Percentiles rank a stretch among this genome's conserved stretches.
Evolutionary conservation across 2,113 vertebrate species (phyloP).

Genomic region (Tautogolabrus adspersus): DNA sequence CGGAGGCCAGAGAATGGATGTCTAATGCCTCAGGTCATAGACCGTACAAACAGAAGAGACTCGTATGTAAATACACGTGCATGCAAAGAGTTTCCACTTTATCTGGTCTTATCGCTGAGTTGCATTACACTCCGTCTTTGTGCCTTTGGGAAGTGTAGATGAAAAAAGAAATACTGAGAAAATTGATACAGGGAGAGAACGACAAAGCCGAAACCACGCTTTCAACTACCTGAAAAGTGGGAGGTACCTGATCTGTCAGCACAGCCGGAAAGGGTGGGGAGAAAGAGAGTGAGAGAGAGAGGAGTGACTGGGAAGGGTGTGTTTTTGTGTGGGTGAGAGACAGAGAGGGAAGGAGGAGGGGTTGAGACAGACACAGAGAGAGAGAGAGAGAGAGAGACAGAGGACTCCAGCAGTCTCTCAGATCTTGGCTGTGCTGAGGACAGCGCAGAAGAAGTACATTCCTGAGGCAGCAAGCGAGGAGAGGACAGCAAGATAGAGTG

Average conservation of each 20-base stretch:
- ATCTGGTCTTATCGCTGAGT: neutral
- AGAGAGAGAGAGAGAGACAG: constrained; percentile 37
- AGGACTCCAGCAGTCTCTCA: constrained; percentile 68
- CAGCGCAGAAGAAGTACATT: constrained; percentile 78
- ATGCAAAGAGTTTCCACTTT: constrained; percentile 18
- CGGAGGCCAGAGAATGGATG: constrained; percentile 51
- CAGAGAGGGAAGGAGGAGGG: constrained; percentile 59
- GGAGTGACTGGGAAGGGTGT: constrained; percentile 66
- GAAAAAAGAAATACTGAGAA: constrained; percentile 9
- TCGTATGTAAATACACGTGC: constrained; percentile 12
- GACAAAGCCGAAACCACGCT: constrained; percentile 54
- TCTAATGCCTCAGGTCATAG: constrained; percentile 55
- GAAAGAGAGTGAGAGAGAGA: constrained; percentile 54
- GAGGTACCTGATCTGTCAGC: constrained; percentile 75
- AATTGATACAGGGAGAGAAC: constrained; percentile 32
- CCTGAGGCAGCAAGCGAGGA: constrained; percentile 68
- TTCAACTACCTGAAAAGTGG: constrained; percentile 77
- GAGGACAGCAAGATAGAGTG: constrained; percentile 24
- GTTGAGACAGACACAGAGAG: constrained; percentile 44
- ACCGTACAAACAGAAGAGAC: constrained; percentile 28
- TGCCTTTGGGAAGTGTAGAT: constrained; percentile 15
- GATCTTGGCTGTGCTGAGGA: constrained; percentile 70
- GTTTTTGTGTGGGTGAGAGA: constrained; percentile 73
- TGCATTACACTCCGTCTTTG: neutral
- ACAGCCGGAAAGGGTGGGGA: constrained; percentile 63